Conservation (phyloP, 2,797 vertebrate species). For the Platyrinchus mystaceus region DNA sequence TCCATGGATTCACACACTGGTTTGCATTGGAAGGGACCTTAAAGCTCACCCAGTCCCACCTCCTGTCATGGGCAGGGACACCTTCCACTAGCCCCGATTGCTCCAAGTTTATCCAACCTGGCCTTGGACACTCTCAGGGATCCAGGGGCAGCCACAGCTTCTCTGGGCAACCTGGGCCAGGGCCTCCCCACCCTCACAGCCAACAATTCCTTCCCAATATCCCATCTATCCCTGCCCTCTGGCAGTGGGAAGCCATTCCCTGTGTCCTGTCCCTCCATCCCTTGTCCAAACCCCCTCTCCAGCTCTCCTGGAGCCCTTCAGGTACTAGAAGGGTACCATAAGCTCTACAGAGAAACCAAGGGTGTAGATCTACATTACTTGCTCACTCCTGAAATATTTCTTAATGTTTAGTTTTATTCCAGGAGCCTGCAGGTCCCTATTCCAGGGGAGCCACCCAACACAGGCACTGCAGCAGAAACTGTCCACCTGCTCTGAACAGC, state of each 20-base stretch:
- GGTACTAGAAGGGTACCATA: neutral
- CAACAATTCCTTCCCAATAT: neutral
- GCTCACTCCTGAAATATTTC: neutral
- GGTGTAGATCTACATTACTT: neutral
- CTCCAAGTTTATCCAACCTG: neutral
- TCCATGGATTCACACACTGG: neutral
- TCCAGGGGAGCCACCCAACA: neutral
- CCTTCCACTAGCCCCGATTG: neutral
- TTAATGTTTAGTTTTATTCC: neutral
- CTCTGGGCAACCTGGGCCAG: neutral
- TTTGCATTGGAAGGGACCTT: neutral
- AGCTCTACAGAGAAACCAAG: neutral
- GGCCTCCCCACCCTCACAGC: neutral
- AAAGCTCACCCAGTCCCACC: neutral
- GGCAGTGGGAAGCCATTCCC: neutral
- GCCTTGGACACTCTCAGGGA: neutral
- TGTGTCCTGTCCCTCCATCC: neutral
- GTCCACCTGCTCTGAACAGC: neutral
- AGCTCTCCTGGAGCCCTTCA: neutral
- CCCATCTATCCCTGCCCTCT: neutral
- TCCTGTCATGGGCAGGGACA: neutral
- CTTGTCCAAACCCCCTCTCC: neutral
- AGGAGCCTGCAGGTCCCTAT: too few species aligned
- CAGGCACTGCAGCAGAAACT: neutral
- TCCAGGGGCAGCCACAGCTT: neutral